A percentile compares a stretch with the other conserved stretches of the same genome.
phyloP scores from a whole-genome alignment of 2,113 vertebrate species.

The Vombatus ursinus region DNA sequence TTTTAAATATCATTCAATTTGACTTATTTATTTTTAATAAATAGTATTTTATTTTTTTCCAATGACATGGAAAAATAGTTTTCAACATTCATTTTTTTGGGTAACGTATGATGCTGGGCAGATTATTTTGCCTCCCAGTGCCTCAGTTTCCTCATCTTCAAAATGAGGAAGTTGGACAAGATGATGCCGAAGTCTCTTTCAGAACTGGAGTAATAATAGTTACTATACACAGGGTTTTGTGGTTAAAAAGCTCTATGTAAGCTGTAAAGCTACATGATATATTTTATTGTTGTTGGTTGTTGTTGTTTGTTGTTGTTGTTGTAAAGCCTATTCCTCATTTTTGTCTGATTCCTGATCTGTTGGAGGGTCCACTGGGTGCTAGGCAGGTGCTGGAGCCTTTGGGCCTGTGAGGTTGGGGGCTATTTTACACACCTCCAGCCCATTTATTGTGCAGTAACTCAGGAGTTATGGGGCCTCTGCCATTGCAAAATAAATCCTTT shows the following conservation, averaged over 20 bases:
- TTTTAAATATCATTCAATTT: too few relatives aligned
- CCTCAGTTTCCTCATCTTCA: neutral
- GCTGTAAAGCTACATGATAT: neutral
- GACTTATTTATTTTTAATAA: too few relatives aligned
- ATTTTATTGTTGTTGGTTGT: neutral
- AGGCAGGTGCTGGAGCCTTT: conserved; percentile 54
- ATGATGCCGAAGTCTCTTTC: neutral
- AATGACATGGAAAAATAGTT: too few relatives aligned
- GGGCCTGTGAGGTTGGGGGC: conserved; percentile 70
- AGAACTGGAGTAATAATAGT: neutral
- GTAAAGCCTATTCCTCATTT: neutral
- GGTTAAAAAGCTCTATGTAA: neutral
- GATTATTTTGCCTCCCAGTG: neutral
- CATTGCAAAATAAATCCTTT: conserved; percentile 83
- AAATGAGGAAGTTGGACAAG: neutral
- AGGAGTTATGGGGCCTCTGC: conserved; percentile 80
- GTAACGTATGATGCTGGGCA: neutral
- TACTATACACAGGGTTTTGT: neutral
- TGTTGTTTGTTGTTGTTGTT: neutral
- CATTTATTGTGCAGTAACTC: conserved; percentile 82
- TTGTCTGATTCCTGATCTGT: conserved; percentile 17
- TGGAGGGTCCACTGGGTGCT: neutral
- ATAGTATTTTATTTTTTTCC: too few relatives aligned
- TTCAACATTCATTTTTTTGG: too few relatives aligned
- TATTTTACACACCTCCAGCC: conserved; percentile 81